These are phyloP conservation scores for Cyclopterus lumpus DNA, from an alignment of 2,797 vertebrate genomes.

Conservation along the genomic window DNA sequence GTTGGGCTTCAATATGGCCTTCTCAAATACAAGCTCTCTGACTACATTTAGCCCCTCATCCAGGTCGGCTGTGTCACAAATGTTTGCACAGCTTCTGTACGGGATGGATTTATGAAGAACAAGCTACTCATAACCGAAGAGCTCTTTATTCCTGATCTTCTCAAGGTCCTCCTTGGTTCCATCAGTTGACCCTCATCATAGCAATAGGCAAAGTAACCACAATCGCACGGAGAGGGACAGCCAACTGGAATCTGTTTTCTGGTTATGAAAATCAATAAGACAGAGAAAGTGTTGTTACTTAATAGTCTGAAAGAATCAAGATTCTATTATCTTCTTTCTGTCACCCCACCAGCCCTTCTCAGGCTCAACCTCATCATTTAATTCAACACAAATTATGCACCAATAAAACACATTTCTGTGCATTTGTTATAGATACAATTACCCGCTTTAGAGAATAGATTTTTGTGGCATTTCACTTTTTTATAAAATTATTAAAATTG, in stretches of 20 bases:
- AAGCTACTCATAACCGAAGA: neutral
- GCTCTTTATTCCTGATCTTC: neutral
- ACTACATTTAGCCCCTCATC: neutral
- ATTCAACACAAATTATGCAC: constrained; percentile 17
- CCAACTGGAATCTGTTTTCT: neutral
- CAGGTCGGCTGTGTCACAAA: neutral
- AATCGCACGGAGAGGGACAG: neutral
- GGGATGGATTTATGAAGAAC: neutral
- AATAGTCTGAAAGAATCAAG: neutral
- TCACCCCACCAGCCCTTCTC: neutral
- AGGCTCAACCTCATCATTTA: constrained; percentile 31
- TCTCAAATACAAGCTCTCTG: neutral
- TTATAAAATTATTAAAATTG: too few relatives aligned
- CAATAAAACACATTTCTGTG: too few relatives aligned
- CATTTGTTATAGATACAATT: too few relatives aligned
- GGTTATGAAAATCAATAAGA: neutral
- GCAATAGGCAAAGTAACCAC: neutral
- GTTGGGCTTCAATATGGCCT: neutral
- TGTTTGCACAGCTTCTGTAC: neutral
- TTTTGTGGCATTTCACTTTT: too few relatives aligned
- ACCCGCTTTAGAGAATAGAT: too few relatives aligned
- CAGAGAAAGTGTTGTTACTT: neutral
- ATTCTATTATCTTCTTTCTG: constrained; percentile 20
- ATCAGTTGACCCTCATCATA: neutral
- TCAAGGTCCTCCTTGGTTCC: neutral